phyloP scores from a whole-genome alignment of 2,888 invertebrate species.

The Cryptus armator region DNA sequence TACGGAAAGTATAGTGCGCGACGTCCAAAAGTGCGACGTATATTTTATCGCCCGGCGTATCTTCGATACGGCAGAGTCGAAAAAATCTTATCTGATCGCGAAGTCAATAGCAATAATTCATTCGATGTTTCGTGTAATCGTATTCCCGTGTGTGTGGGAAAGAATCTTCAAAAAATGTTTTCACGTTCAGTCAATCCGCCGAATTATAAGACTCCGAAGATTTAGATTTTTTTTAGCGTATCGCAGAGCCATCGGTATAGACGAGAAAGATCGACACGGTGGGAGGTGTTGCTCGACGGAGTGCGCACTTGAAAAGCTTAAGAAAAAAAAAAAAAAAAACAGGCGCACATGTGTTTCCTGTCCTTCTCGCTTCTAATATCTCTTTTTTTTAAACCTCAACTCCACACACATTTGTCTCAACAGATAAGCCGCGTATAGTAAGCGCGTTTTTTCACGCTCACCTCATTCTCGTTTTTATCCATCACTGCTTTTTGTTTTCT shows the following conservation, averaged over 20 bases:
- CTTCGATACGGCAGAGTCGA: background rate
- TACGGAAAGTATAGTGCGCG: background rate
- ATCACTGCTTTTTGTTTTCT: background rate
- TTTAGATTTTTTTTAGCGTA: background rate
- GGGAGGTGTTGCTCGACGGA: slow-evolving; percentile 39
- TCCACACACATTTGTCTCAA: background rate
- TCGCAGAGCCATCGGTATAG: background rate
- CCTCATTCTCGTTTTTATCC: slow-evolving; percentile 6
- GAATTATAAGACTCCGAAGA: background rate
- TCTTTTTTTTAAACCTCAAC: background rate
- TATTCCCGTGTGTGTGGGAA: background rate
- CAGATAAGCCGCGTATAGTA: background rate
- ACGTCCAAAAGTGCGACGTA: background rate
- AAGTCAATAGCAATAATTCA: background rate
- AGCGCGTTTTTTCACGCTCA: slow-evolving; percentile 17
- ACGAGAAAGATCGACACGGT: background rate
- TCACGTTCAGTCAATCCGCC: background rate
- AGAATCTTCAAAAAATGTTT: slow-evolving; percentile 13
- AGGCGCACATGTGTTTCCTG: slow-evolving; percentile 3
- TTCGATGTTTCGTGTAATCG: background rate
- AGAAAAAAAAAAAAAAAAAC: slow-evolving; percentile 10
- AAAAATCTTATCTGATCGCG: background rate
- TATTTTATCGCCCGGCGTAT: background rate
- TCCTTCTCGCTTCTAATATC: background rate
- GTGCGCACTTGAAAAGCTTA: slow-evolving; percentile 23